These are phyloP conservation scores for Tinea pellionella DNA, from an alignment of 2,888 invertebrate species.

Conservation along the genomic window DNA sequence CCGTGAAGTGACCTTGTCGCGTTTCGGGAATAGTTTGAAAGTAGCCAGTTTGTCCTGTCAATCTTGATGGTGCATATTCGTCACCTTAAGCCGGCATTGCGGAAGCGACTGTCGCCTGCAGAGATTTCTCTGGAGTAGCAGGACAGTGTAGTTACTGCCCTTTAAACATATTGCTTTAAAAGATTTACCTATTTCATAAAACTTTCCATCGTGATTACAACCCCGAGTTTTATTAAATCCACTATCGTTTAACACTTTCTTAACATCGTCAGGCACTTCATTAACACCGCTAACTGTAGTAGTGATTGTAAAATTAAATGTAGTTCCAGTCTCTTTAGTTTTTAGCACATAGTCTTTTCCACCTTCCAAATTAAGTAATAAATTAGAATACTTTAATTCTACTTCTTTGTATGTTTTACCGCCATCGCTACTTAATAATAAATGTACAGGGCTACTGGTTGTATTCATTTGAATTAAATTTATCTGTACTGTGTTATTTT, in stretches of 20 bases:
- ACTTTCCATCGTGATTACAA: conserved; percentile 44
- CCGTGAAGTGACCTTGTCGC: no score
- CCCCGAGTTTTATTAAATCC: conserved; percentile 31
- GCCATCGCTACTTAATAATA: conserved; percentile 50
- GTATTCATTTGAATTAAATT: conserved; percentile 49
- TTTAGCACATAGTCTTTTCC: conserved; percentile 57
- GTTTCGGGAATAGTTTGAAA: no score
- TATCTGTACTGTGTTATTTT: conserved; percentile 60
- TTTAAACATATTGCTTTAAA: no score
- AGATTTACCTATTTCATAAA: conserved; percentile 50
- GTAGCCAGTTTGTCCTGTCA: no score
- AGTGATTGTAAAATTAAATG: conserved; percentile 58
- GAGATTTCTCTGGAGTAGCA: no score
- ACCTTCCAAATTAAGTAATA: conserved; percentile 52
- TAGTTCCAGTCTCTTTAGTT: conserved; percentile 58
- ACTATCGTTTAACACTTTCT: conserved; percentile 28
- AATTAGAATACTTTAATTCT: conserved; percentile 45
- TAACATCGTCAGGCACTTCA: conserved; percentile 17
- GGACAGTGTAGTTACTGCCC: no score
- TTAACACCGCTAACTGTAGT: conserved; percentile 28
- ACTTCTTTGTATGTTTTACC: conserved; percentile 47
- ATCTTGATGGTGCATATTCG: no score
- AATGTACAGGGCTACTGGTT: conserved; percentile 46
- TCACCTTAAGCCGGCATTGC: no score
- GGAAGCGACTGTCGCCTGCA: no score